These are phyloP conservation scores for Tipula helvola DNA, from an alignment of 2,888 invertebrate genomes.

Conservation along the genomic window DNA sequence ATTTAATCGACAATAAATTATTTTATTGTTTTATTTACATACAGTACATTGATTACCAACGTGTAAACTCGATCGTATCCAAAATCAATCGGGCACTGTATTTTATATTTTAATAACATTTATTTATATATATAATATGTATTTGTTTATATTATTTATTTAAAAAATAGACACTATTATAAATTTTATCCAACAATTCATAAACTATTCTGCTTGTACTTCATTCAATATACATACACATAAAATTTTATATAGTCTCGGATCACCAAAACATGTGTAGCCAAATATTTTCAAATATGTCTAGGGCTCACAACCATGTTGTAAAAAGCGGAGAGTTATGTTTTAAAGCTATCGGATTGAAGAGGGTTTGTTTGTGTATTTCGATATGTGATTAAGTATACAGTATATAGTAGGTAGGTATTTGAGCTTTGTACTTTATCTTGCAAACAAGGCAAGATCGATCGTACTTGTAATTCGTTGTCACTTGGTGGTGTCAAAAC, in stretches of 20 bases:
- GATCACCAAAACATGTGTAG: not conserved
- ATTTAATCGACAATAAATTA: not conserved
- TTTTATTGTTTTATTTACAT: not conserved
- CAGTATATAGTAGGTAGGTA: not conserved
- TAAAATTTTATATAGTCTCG: not conserved
- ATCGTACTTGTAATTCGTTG: no score
- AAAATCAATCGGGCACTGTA: not conserved
- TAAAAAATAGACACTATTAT: not conserved
- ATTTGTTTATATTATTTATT: not conserved
- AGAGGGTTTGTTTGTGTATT: not conserved
- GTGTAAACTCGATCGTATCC: not conserved
- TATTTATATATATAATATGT: not conserved
- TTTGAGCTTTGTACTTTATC: not conserved
- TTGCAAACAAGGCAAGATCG: no score
- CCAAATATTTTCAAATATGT: not conserved
- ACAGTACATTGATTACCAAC: not conserved
- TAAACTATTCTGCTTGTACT: not conserved
- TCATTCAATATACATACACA: not conserved
- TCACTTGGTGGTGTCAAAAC: no score
- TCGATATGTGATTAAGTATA: not conserved
- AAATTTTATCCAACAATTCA: not conserved
- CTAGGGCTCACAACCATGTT: not conserved
- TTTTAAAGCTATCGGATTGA: not conserved
- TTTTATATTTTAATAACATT: not conserved
- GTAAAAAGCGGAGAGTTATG: not conserved